Evolutionary conservation across 2,113 vertebrate species (phyloP).

Genomic region (Hemicordylus capensis): DNA sequence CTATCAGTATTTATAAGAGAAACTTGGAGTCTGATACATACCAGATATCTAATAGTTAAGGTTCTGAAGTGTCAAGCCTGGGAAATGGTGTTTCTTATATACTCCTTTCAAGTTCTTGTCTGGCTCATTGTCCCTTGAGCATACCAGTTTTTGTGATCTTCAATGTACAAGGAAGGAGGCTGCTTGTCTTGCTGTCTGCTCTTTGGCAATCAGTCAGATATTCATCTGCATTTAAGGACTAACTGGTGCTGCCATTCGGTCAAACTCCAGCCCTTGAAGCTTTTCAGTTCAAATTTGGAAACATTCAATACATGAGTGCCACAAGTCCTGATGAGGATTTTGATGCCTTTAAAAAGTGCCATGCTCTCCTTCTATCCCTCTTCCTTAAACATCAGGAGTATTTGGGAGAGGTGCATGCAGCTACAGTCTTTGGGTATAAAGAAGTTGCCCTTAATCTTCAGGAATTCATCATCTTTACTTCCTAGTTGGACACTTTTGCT

Average conservation of each 20-base stretch:
- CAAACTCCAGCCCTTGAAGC: not conserved
- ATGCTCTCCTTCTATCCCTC: not conserved
- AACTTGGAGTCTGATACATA: not conserved
- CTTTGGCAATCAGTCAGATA: not conserved
- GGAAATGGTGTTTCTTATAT: not conserved
- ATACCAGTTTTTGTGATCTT: not conserved
- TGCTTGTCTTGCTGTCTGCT: not conserved
- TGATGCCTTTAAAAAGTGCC: not conserved
- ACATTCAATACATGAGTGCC: not conserved
- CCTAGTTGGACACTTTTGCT: not conserved
- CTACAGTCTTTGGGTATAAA: not conserved
- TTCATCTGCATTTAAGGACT: not conserved
- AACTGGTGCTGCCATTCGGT: not conserved
- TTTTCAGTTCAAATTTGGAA: not conserved
- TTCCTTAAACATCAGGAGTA: not conserved
- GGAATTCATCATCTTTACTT: not conserved
- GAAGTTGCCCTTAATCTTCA: not conserved
- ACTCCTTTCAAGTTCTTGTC: not conserved
- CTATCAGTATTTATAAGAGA: constrained; percentile 7
- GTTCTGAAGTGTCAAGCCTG: not conserved
- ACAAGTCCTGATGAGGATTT: not conserved
- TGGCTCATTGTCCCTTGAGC: not conserved
- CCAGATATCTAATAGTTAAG: not conserved
- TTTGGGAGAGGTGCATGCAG: not conserved
- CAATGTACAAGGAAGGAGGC: not conserved